Evolutionary conservation across 2,797 vertebrate genomes (phyloP).

Genomic region (Mus spretus): DNA sequence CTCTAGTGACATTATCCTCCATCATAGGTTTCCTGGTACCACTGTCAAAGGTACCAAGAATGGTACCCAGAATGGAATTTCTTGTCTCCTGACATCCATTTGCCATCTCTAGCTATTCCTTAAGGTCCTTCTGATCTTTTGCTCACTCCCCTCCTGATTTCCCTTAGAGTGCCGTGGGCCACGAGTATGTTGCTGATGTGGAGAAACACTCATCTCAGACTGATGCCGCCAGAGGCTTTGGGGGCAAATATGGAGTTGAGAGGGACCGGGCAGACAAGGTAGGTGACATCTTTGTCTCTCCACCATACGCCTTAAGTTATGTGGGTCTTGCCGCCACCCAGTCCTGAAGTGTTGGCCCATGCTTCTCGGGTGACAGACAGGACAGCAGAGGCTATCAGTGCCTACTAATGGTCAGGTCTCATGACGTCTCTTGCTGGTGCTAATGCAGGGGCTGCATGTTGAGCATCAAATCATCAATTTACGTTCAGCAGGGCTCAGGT

Average conservation of each 20-base stretch:
- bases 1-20: neutral
- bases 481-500: neutral
- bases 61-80: neutral
- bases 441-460: neutral
- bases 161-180: conserved; percentile 93
- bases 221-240: conserved; percentile 95
- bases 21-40: neutral
- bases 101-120: neutral
- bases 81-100: neutral
- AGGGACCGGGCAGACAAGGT: conserved; percentile 96
- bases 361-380: neutral
- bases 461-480: neutral
- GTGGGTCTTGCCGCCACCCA: neutral
- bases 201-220: conserved; percentile 97
- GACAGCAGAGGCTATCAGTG: neutral
- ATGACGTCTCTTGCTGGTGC: neutral
- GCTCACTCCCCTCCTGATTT: conserved; percentile 19
- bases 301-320: neutral
- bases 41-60: neutral
- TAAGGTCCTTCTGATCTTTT: neutral
- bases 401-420: neutral
- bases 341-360: neutral
- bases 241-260: conserved; percentile 96
- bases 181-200: conserved; percentile 93
- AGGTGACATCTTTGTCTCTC: neutral